Percentiles rank a stretch among this genome's conserved stretches.
phyloP scores from a whole-genome alignment of 2,888 invertebrate species.

The Eledone cirrhosa region DNA sequence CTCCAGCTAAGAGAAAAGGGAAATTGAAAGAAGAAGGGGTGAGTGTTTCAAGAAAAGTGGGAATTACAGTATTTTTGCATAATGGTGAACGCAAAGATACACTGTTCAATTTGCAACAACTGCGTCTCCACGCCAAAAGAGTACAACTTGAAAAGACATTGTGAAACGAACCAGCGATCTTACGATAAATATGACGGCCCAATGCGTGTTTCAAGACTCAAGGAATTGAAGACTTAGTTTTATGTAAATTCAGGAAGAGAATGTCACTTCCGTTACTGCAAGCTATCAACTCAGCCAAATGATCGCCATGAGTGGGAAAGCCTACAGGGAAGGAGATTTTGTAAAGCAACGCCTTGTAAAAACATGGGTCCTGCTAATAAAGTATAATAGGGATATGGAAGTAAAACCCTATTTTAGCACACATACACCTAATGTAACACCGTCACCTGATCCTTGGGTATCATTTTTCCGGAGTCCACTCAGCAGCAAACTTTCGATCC shows the following conservation, averaged over 20 bases:
- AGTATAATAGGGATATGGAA: too few species aligned
- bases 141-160: background rate
- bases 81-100: background rate
- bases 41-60: background rate
- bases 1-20: background rate
- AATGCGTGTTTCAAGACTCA: background rate
- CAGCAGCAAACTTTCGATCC: too few species aligned
- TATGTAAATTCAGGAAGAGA: too few species aligned
- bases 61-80: background rate
- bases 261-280: too few species aligned
- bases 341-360: too few species aligned
- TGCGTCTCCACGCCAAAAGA: background rate
- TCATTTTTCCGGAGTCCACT: too few species aligned
- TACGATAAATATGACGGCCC: background rate
- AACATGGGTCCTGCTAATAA: too few species aligned
- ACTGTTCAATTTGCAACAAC: background rate
- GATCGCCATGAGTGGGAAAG: too few species aligned
- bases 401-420: too few species aligned
- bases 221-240: background rate
- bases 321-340: background rate
- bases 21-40: background rate
- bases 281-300: too few species aligned
- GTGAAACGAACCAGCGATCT: background rate
- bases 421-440: too few species aligned
- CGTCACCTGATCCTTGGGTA: too few species aligned